A percentile compares a stretch with the other conserved stretches of the same genome.
Conservation (phyloP, 2,888 invertebrate species). For the Harmothoe impar region DNA sequence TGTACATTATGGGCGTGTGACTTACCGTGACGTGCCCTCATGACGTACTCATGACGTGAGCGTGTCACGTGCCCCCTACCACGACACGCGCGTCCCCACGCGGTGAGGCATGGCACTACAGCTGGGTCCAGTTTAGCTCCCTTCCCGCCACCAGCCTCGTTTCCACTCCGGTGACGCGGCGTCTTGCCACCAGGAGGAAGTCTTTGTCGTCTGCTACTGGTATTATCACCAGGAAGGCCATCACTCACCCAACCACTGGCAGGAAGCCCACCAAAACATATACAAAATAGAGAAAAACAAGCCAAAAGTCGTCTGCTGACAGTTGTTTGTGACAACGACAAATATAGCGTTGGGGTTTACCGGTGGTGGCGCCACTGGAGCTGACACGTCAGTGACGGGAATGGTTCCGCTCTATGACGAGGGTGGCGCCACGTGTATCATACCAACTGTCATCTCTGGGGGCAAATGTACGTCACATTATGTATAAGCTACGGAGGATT, state of each 20-base stretch:
- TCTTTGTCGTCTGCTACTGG: neutral
- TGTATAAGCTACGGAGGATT: neutral
- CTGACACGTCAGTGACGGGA: neutral
- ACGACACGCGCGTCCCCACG: constrained; percentile 1
- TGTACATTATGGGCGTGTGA: too few species aligned
- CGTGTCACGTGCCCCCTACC: neutral
- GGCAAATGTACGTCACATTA: neutral
- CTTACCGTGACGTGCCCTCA: neutral
- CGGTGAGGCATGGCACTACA: neutral
- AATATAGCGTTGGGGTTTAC: neutral
- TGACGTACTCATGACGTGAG: neutral
- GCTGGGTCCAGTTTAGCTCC: neutral
- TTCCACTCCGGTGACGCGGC: neutral
- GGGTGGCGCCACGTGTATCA: neutral
- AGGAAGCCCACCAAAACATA: neutral
- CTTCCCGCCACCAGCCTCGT: neutral
- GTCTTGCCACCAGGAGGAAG: neutral
- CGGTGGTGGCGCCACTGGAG: neutral
- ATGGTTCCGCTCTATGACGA: neutral
- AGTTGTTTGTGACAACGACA: constrained; percentile 3
- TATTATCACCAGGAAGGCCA: neutral
- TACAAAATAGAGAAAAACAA: neutral
- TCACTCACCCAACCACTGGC: neutral
- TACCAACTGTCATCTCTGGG: neutral
- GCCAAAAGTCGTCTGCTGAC: neutral